Conservation (phyloP, 2,888 invertebrate genomes). For the Eucriotettix oculatus region DNA sequence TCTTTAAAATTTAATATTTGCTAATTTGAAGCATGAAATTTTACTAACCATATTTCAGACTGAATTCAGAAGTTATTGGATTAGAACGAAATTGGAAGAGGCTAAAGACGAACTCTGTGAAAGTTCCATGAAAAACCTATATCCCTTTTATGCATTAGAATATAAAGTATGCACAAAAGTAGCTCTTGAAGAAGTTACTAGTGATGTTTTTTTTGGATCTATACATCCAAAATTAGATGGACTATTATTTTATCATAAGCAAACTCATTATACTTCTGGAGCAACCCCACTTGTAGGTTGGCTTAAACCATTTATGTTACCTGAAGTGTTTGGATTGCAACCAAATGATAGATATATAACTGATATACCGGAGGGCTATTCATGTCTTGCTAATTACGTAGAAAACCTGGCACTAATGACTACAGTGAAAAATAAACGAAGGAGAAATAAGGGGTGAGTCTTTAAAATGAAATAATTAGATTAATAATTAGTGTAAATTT, state of each 20-base stretch:
- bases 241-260: constrained; percentile 76
- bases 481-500: too few relatives aligned
- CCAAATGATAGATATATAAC: too few relatives aligned
- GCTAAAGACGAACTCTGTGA: constrained; percentile 26
- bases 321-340: constrained; percentile 44
- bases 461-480: too few relatives aligned
- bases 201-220: not conserved
- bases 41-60: constrained; percentile 25
- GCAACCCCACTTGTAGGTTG: constrained; percentile 79
- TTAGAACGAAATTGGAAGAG: constrained; percentile 56
- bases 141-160: constrained; percentile 29
- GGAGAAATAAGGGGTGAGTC: too few relatives aligned
- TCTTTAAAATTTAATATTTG: too few relatives aligned
- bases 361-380: too few relatives aligned
- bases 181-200: not conserved
- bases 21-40: too few relatives aligned
- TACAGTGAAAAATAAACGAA: too few relatives aligned
- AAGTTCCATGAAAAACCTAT: constrained; percentile 17
- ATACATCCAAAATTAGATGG: constrained; percentile 50
- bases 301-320: constrained; percentile 79
- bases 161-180: constrained; percentile 27
- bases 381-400: too few relatives aligned
- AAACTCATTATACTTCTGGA: constrained; percentile 60
- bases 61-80: constrained; percentile 73
- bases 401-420: too few relatives aligned